Conservation (phyloP, 2,113 vertebrate genomes). For the Melospiza melodia region DNA sequence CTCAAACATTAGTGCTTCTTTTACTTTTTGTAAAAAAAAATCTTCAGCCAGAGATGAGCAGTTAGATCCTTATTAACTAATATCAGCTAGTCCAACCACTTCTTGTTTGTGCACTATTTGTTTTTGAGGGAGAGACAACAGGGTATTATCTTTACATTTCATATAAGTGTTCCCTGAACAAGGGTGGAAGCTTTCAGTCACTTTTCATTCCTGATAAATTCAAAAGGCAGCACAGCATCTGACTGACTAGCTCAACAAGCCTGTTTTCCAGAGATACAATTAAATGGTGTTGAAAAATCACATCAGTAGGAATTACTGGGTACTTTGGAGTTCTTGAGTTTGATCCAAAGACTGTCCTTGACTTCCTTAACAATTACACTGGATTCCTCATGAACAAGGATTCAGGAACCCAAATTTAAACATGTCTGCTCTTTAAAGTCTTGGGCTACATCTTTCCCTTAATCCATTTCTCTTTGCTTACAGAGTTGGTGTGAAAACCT, state of each 20-base stretch:
- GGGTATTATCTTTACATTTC: not conserved
- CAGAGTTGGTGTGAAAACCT: slow-evolving; percentile 13
- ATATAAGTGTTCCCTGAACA: not conserved
- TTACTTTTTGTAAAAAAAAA: not conserved
- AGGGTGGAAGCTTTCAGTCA: not conserved
- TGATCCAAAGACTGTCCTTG: not conserved
- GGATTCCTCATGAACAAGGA: not conserved
- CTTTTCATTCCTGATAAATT: not conserved
- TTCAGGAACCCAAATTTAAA: not conserved
- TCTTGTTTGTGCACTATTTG: not conserved
- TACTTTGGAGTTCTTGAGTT: not conserved
- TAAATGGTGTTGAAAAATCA: slow-evolving; percentile 16
- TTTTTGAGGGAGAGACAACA: not conserved
- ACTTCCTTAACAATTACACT: not conserved
- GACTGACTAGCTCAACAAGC: not conserved
- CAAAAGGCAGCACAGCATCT: not conserved
- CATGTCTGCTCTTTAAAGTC: not conserved
- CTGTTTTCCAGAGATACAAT: not conserved
- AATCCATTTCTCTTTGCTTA: slow-evolving; percentile 18
- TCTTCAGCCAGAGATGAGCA: not conserved
- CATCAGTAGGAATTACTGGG: not conserved
- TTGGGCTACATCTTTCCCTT: not conserved
- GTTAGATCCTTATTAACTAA: not conserved
- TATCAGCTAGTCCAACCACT: not conserved
- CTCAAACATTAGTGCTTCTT: not conserved